A percentile compares a stretch with the other conserved stretches of the same genome.
Conservation (phyloP, 2,888 invertebrate genomes). For the Drosophila nr. medialis region DNA sequence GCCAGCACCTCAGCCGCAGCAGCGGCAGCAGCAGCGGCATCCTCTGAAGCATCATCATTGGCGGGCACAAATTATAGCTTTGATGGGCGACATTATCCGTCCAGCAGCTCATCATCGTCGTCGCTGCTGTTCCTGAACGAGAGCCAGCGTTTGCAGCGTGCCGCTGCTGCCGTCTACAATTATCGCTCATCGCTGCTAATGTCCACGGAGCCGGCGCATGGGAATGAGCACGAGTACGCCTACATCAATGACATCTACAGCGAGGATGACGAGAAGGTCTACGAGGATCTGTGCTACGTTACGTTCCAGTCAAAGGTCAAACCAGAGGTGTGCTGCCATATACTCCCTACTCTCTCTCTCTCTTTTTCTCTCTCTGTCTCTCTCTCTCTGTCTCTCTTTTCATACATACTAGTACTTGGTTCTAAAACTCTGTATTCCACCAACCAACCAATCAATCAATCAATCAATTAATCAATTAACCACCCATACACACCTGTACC, state of each 20-base stretch:
- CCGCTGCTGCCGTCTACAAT: slow-evolving; percentile 82
- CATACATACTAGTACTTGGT: slow-evolving; percentile 16
- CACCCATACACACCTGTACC: neutral
- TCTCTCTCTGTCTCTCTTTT: neutral
- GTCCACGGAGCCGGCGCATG: slow-evolving; percentile 79
- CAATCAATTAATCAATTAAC: neutral
- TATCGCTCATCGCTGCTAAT: slow-evolving; percentile 73
- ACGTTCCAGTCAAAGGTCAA: slow-evolving; percentile 89
- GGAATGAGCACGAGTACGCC: slow-evolving; percentile 75
- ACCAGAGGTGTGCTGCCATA: slow-evolving; percentile 87
- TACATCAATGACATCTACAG: slow-evolving; percentile 83
- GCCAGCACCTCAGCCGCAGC: slow-evolving; percentile 47
- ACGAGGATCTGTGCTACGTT: slow-evolving; percentile 95
- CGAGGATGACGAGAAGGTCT: slow-evolving; percentile 91
- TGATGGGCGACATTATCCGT: slow-evolving; percentile 16
- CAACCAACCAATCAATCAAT: neutral
- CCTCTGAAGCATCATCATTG: slow-evolving; percentile 7
- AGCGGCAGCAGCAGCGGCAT: slow-evolving; percentile 8
- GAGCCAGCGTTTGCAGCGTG: slow-evolving; percentile 79
- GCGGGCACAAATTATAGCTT: neutral
- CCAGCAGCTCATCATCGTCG: slow-evolving; percentile 40
- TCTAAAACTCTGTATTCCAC: slow-evolving; percentile 14
- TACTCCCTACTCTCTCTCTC: neutral
- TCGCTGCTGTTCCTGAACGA: slow-evolving; percentile 60
- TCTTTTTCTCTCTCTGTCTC: neutral